Percentiles rank a stretch among this genome's conserved stretches.
phyloP scores from a whole-genome alignment of 2,113 vertebrate species.

The Seriola aureovittata region DNA sequence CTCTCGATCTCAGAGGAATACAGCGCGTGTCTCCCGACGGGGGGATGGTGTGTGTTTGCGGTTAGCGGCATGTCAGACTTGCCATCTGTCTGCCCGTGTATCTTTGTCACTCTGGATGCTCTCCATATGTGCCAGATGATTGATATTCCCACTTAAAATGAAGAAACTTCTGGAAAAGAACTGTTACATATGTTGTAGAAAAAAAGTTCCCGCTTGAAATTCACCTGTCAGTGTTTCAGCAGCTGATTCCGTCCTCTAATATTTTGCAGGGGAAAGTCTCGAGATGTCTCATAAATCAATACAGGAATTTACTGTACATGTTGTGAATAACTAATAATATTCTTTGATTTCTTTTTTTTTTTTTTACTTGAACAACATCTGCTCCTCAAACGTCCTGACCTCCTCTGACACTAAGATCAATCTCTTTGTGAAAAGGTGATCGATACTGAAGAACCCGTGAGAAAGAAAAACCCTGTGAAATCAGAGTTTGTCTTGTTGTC shows the following conservation, averaged over 20 bases:
- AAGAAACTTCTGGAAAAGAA: conserved; percentile 12
- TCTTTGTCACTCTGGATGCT: conserved; percentile 22
- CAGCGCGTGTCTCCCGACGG: background rate
- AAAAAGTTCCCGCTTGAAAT: background rate
- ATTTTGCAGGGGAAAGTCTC: background rate
- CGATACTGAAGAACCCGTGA: background rate
- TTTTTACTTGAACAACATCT: background rate
- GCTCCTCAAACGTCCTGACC: background rate
- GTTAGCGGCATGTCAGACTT: conserved; percentile 25
- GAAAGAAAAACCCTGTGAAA: background rate
- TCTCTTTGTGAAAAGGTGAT: background rate
- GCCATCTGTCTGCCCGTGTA: conserved; percentile 27
- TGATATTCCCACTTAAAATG: background rate
- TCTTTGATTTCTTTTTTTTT: background rate
- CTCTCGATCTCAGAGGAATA: conserved; percentile 12
- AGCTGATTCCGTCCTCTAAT: background rate
- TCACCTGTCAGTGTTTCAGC: background rate
- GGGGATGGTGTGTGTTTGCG: conserved; percentile 25
- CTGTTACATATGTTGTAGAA: background rate
- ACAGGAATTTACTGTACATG: background rate
- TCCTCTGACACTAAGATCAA: background rate
- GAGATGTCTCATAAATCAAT: background rate
- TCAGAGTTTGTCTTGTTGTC: background rate
- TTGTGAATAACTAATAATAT: background rate
- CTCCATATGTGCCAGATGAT: conserved; percentile 42